These are phyloP conservation scores for Drosophila recens DNA, from an alignment of 2,888 invertebrate genomes.

Conservation along the genomic window DNA sequence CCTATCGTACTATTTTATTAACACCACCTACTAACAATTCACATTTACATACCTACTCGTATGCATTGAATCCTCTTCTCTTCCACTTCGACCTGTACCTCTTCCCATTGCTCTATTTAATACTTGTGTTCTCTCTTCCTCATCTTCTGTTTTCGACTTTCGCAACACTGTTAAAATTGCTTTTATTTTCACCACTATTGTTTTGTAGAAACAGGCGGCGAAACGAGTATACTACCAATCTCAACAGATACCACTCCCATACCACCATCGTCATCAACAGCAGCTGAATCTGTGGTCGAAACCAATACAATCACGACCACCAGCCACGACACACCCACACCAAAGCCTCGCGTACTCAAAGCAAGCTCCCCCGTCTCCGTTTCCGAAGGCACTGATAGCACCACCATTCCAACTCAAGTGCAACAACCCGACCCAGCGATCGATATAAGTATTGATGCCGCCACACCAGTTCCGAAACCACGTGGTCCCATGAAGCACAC, in stretches of 20 bases:
- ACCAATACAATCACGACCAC: conserved; percentile 57
- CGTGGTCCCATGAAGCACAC: conserved; percentile 80
- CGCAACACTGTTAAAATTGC: conserved; percentile 82
- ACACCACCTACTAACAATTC: conserved; percentile 22
- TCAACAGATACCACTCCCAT: conserved; percentile 81
- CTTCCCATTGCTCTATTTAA: conserved; percentile 44
- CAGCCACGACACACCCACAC: conserved; percentile 84
- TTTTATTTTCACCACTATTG: conserved; percentile 84
- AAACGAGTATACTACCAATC: conserved; percentile 66
- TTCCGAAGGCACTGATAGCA: conserved; percentile 69
- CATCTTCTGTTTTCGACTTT: conserved; percentile 77
- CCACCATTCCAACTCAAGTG: conserved; percentile 68
- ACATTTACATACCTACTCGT: conserved; percentile 32
- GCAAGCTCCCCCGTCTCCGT: conserved; percentile 74
- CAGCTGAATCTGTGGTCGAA: conserved; percentile 66
- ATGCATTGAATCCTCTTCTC: conserved; percentile 28
- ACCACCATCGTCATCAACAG: conserved; percentile 67
- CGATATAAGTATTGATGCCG: conserved; percentile 59
- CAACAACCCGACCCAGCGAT: conserved; percentile 61
- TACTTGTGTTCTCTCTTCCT: conserved; percentile 64
- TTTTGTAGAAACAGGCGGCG: conserved; percentile 85
- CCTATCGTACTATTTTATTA: conserved; percentile 35
- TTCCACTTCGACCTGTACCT: conserved; percentile 23
- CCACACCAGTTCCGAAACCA: conserved; percentile 83
- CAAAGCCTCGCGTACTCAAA: conserved; percentile 86